Evolutionary conservation across 1,140 invertebrate species (phyloP), one percentile per base, ranked within the genome.

Genomic region (Procambarus clarkii): DNA sequence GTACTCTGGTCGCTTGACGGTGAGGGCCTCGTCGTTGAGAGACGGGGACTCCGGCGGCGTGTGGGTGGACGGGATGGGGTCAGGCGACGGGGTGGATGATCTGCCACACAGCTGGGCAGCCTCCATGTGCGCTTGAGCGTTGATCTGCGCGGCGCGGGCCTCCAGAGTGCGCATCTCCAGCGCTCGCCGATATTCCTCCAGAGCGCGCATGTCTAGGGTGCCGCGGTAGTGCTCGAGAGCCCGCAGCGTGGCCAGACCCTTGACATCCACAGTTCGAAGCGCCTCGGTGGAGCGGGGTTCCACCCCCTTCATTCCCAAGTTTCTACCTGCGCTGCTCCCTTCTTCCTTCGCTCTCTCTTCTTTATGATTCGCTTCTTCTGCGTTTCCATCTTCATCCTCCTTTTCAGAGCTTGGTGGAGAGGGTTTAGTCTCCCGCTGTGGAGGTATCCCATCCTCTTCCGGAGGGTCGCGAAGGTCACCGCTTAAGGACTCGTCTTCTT

Each of bases 161-260:
- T 91, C 88, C 13, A 91, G 54, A 5, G 82, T 64, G 44, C 88
- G 81, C 8, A 82, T 77, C 74, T 91, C 88, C 24, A 91, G 76
- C 45, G 82, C 88, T 54, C 76, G 50, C 9, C 88, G 81, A 74
- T 91, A 91, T 21, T 91, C 88, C 81, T 91, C 88, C 54, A 91
- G 50, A 24, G 88, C 88, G 15, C 21, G 44, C 7, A 91, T 34
- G 76, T 91, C 88, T 58, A 91, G 50, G 0, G 88, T 85, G 5
- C 50, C 50, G 24, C 88, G 88, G 74, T 85, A 91, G 76, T 91
- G 88, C 74, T 91, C 88, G 11, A 91, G 71, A 45, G 88, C 88
- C 44, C 88, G 46, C 7, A 91, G 82, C n/a, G 88, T 80, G 21
- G 81, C 88, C 76, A 91, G 58, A 34, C 80, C 50, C 78, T 91